phyloP scores from a whole-genome alignment of 2,888 invertebrate species.

The Callyntrura sp. region DNA sequence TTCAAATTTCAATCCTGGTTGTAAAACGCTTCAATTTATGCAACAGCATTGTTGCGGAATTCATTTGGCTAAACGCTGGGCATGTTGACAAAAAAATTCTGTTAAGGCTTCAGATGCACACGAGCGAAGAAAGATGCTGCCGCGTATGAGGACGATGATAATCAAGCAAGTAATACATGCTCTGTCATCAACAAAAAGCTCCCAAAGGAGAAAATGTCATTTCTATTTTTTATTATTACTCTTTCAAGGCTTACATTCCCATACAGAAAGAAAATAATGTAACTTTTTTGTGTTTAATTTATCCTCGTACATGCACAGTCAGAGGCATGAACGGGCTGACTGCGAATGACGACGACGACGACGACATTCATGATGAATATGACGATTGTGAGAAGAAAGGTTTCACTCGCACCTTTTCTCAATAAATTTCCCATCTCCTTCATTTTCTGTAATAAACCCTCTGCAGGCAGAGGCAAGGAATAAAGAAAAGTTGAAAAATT shows the following conservation, averaged over 20 bases:
- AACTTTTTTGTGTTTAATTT: not conserved
- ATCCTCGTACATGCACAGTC: not conserved
- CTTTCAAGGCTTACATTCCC: not conserved
- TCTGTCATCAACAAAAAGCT: constrained; percentile 68
- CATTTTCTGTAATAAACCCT: not conserved
- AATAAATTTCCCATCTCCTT: constrained; percentile 69
- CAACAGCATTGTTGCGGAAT: not conserved
- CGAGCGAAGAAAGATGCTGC: not conserved
- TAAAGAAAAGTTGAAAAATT: constrained; percentile 58
- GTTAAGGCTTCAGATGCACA: not conserved
- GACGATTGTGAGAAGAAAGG: constrained; percentile 64
- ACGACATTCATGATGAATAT: constrained; percentile 25
- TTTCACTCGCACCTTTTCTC: constrained; percentile 73
- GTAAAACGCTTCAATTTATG: not conserved
- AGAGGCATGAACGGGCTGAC: not conserved
- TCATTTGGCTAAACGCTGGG: not conserved
- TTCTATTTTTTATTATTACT: constrained; percentile 47
- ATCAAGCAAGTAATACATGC: constrained; percentile 27
- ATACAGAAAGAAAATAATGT: not conserved
- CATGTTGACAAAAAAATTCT: not conserved
- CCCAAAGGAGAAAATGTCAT: constrained; percentile 61
- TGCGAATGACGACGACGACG: constrained; percentile 12
- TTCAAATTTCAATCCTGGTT: too few species aligned
- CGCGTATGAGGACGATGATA: too few species aligned
- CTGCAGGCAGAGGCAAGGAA: not conserved